Evolutionary conservation across 1,140 invertebrate species (phyloP).

Genomic region (Diachasma alloeum): DNA sequence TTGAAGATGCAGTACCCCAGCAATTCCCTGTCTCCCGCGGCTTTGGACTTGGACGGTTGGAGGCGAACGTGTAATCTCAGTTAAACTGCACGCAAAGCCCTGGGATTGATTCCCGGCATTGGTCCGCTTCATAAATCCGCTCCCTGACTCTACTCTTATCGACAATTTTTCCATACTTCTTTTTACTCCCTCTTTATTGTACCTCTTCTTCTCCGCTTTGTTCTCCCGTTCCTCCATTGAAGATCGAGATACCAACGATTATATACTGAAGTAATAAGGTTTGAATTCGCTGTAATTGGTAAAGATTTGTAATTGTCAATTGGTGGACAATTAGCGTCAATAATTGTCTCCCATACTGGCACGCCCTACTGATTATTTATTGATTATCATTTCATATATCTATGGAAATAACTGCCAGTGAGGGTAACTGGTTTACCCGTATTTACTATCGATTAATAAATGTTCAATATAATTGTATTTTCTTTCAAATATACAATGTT

Average conservation of each 20-base stretch:
- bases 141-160: conserved; percentile 31
- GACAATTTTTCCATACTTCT: conserved; percentile 5
- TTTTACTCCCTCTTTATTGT: conserved; percentile 10
- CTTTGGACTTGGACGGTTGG: conserved; percentile 1
- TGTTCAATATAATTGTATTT: no score
- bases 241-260: background rate
- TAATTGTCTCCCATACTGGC: background rate
- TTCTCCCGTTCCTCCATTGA: background rate
- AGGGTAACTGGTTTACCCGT: no score
- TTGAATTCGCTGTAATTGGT: background rate
- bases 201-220: background rate
- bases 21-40: conserved; percentile 29
- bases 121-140: conserved; percentile 32
- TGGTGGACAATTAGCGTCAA: background rate
- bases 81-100: conserved; percentile 29
- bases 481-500: no score
- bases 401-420: background rate
- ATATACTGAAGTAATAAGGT: background rate
- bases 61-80: conserved; percentile 32
- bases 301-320: background rate
- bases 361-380: background rate
- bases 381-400: background rate
- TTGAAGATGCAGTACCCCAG: conserved; percentile 21
- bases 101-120: conserved; percentile 36
- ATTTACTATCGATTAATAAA: no score